phyloP scores from a whole-genome alignment of 2,888 invertebrate genomes.

The Thymelicus lineola region DNA sequence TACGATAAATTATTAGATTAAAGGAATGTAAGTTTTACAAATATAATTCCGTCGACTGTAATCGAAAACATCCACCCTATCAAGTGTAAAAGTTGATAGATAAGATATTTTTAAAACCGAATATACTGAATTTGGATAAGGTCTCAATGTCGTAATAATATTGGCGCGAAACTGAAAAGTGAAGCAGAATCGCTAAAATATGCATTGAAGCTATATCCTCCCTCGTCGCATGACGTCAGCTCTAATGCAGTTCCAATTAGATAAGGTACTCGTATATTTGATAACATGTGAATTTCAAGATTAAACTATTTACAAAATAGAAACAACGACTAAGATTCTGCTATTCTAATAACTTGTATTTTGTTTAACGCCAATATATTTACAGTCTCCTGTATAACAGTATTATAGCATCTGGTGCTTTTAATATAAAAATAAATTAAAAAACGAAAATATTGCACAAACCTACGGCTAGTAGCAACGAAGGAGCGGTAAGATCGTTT shows the following conservation, averaged over 20 bases:
- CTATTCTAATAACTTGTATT: slow-evolving; percentile 14
- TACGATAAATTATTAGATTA: slow-evolving; percentile 42
- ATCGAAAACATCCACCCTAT: neutral
- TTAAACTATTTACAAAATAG: slow-evolving; percentile 30
- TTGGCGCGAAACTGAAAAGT: slow-evolving; percentile 27
- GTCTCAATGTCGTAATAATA: slow-evolving; percentile 17
- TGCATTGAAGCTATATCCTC: neutral
- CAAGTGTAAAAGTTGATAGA: slow-evolving; percentile 9
- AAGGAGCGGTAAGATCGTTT: slow-evolving; percentile 12
- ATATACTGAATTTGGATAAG: neutral
- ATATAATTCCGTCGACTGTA: neutral
- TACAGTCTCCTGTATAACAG: slow-evolving; percentile 17
- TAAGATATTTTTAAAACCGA: slow-evolving; percentile 6
- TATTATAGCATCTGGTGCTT: slow-evolving; percentile 13
- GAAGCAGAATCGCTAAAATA: neutral
- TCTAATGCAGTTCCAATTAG: neutral
- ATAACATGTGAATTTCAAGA: slow-evolving; percentile 15
- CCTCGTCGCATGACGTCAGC: neutral
- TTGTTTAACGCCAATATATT: slow-evolving; percentile 33
- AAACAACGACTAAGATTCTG: slow-evolving; percentile 6
- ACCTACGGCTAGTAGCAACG: slow-evolving; percentile 29
- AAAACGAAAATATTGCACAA: slow-evolving; percentile 46
- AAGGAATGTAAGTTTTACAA: slow-evolving; percentile 51
- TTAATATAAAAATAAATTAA: slow-evolving; percentile 27
- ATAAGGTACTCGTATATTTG: neutral